Conservation (phyloP, 1,140 invertebrate species). For the Thaumatotibia leucotreta region DNA sequence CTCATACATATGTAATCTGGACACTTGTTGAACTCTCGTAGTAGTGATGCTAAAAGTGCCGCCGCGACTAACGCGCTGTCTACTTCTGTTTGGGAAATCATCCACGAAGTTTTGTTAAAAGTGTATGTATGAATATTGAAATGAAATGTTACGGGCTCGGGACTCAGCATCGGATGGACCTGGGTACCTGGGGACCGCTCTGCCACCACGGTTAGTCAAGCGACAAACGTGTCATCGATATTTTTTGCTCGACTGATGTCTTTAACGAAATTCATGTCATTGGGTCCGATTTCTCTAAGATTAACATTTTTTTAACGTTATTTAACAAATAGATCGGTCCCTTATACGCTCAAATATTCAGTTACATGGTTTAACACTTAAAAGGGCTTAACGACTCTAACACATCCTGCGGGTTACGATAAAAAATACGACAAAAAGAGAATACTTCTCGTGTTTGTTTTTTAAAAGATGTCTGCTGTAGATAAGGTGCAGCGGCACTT, state of each 20-base stretch:
- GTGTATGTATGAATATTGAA: neutral
- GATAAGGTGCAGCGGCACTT: slow-evolving; percentile 72
- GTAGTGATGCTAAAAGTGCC: neutral
- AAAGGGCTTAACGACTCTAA: slow-evolving; percentile 75
- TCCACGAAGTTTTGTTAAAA: neutral
- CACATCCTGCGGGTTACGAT: slow-evolving; percentile 74
- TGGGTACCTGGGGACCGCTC: slow-evolving; percentile 44
- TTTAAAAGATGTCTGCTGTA: slow-evolving; percentile 73
- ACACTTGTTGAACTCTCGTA: neutral
- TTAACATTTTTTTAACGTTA: slow-evolving; percentile 66
- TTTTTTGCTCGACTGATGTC: slow-evolving; percentile 64
- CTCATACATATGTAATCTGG: neutral
- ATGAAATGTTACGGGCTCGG: neutral
- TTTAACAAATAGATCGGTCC: slow-evolving; percentile 74
- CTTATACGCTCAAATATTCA: slow-evolving; percentile 70
- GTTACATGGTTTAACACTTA: slow-evolving; percentile 76
- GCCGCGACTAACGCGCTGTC: neutral
- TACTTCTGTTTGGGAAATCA: neutral
- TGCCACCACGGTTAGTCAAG: slow-evolving; percentile 41
- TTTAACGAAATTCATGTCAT: slow-evolving; percentile 72
- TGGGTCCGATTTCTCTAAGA: slow-evolving; percentile 69
- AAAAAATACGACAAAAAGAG: slow-evolving; percentile 69
- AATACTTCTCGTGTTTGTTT: slow-evolving; percentile 70
- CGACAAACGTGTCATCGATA: slow-evolving; percentile 54
- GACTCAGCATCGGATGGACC: slow-evolving; percentile 40